Evolutionary conservation across 2,888 invertebrate genomes (phyloP), one percentile per base, ranked within the genome.

Genomic region (Pherbina coryleti): DNA sequence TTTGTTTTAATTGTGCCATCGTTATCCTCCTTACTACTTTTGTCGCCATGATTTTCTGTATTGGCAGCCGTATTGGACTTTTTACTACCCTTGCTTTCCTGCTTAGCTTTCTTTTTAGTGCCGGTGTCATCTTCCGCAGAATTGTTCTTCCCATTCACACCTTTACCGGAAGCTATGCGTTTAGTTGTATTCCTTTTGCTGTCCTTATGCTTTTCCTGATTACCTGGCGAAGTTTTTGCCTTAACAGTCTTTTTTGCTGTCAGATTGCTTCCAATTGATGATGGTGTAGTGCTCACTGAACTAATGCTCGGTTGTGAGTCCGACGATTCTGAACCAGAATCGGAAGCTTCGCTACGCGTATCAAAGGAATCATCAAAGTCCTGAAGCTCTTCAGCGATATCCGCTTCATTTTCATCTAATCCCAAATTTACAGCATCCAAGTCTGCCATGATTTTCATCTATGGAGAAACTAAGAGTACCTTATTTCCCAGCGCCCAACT

Each of bases 291-390:
- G 84, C 95, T 95, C 49, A 93, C 94, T 31, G 95, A 93, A 89
- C 94, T 95, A 79, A 95, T 95, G 86, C 94, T 95, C 8, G 95
- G 95, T 80, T 93, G 92, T 4, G 88, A 87, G 71, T 88, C 87
- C 81, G 93, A 93, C 5, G 95, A 94, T 66, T 94, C 94, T 4
- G 85, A 84, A 37, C 79, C 83, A 0, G 88, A 89, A 81, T 96
- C 96, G 72, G 96, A 96, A 44, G 97, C 96, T 91, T 97, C 97
- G 89, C 97, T 97, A 14, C 95, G 92, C 3, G 95, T 96, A 88
- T 96, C 96, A 86, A 95, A 96, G 7, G 88, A 87, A 80, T 90
- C 87, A 77, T 87, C 90, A 85, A 95, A 95, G 88, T 95, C 92
- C 88, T 95, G 95, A 80, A 95, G 90, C 87, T 95, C 95, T 86